A percentile compares a stretch with the other conserved stretches of the same genome.
Conservation (phyloP, 2,113 vertebrate species). For the Mormoops blainvillei region DNA sequence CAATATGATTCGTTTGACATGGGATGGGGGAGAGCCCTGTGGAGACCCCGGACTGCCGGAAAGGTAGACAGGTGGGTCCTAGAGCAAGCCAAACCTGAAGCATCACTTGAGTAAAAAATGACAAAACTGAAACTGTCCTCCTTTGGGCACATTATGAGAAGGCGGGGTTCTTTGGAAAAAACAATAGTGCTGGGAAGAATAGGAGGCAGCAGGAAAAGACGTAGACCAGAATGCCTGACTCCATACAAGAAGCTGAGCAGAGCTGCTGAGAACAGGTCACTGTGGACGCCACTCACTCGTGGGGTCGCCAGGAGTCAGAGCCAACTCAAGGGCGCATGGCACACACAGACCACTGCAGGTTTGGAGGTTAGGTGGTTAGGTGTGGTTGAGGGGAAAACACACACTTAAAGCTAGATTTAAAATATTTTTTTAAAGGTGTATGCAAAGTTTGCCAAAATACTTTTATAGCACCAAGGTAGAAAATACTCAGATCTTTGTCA, state of each 20-base stretch:
- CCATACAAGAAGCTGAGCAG: not conserved
- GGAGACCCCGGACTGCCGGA: not conserved
- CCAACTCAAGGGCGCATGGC: not conserved
- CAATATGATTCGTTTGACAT: accelerated
- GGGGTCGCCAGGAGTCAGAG: not conserved
- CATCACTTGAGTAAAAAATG: not conserved
- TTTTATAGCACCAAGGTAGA: not conserved
- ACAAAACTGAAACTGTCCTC: not conserved
- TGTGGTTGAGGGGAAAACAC: not conserved
- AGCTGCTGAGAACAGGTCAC: not conserved
- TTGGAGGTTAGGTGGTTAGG: not conserved
- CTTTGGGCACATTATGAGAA: not conserved
- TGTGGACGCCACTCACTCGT: not conserved
- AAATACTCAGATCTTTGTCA: not conserved
- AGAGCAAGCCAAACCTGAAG: not conserved
- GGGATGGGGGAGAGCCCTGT: not conserved
- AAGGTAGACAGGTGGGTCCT: not conserved
- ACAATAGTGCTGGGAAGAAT: not conserved
- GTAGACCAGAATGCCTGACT: accelerated
- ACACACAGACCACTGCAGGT: not conserved
- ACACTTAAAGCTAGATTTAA: not conserved
- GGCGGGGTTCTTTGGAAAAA: not conserved
- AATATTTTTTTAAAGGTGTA: not conserved
- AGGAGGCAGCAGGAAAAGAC: not conserved
- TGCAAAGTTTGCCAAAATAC: not conserved